A percentile compares a stretch with the other conserved stretches of the same genome.
Conservation (phyloP, 2,888 invertebrate species). For the Napeogenes sylphis region DNA sequence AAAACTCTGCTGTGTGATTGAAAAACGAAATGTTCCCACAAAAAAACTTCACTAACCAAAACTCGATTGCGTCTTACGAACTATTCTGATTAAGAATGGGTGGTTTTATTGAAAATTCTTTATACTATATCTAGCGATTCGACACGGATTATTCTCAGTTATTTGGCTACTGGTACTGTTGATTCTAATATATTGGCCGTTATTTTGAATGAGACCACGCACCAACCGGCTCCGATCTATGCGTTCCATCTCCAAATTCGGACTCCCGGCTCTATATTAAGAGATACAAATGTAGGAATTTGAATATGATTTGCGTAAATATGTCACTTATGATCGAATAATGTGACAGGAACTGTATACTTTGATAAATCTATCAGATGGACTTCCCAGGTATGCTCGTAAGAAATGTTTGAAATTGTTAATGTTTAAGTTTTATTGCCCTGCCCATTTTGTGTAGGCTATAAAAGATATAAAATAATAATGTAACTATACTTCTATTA, state of each 20-base stretch:
- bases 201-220: slow-evolving; percentile 23
- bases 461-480: background rate
- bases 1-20: slow-evolving; percentile 66
- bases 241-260: slow-evolving; percentile 26
- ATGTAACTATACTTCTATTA: background rate
- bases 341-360: slow-evolving; percentile 29
- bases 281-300: slow-evolving; percentile 38
- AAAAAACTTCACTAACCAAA: slow-evolving; percentile 41
- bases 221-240: slow-evolving; percentile 9
- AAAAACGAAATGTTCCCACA: slow-evolving; percentile 69
- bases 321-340: slow-evolving; percentile 37
- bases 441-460: background rate
- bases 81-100: slow-evolving; percentile 44
- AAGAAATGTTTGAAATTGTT: background rate
- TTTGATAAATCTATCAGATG: slow-evolving; percentile 30
- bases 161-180: slow-evolving; percentile 67
- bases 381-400: slow-evolving; percentile 2
- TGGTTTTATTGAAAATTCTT: slow-evolving; percentile 64
- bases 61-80: slow-evolving; percentile 26
- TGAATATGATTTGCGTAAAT: slow-evolving; percentile 62
- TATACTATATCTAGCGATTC: slow-evolving; percentile 57
- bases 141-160: slow-evolving; percentile 66
- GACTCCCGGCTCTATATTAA: slow-evolving; percentile 36
- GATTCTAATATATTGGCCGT: slow-evolving; percentile 68
- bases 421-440: slow-evolving; percentile 3